Evolutionary conservation across 2,113 vertebrate species (phyloP).

Genomic region (Xerus inauris): DNA sequence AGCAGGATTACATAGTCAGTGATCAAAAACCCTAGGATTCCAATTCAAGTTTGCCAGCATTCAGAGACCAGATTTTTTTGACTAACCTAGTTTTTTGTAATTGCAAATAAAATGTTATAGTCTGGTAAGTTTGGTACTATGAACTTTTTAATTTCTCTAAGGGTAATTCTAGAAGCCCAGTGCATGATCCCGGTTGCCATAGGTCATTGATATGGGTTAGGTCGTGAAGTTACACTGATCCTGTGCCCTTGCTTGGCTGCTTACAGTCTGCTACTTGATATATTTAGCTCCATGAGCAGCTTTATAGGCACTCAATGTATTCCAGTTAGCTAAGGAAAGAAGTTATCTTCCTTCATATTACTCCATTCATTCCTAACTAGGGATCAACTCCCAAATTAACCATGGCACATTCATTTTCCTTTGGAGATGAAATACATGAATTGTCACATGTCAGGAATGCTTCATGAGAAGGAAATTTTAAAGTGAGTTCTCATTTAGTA

Average conservation of each 20-base stretch:
- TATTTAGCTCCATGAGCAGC: not conserved
- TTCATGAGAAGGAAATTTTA: constrained; percentile 21
- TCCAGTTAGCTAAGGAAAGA: not conserved
- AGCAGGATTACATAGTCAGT: not conserved
- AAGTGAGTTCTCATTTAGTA: constrained; percentile 24
- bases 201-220: not conserved
- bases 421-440: constrained; percentile 10
- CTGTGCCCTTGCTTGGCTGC: not conserved
- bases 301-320: not conserved
- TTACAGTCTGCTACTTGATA: not conserved
- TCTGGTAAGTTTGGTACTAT: not conserved
- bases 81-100: not conserved
- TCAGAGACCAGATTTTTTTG: not conserved
- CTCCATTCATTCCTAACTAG: constrained; percentile 12
- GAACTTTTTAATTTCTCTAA: constrained; percentile 15
- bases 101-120: not conserved
- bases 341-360: not conserved
- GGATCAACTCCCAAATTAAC: constrained; percentile 33
- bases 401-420: constrained; percentile 13
- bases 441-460: constrained; percentile 50
- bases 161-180: not conserved
- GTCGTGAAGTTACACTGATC: not conserved
- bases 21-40: not conserved
- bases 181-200: not conserved
- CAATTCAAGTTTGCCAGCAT: not conserved